Conservation (phyloP, 2,113 vertebrate genomes). For the Agapornis roseicollis region DNA sequence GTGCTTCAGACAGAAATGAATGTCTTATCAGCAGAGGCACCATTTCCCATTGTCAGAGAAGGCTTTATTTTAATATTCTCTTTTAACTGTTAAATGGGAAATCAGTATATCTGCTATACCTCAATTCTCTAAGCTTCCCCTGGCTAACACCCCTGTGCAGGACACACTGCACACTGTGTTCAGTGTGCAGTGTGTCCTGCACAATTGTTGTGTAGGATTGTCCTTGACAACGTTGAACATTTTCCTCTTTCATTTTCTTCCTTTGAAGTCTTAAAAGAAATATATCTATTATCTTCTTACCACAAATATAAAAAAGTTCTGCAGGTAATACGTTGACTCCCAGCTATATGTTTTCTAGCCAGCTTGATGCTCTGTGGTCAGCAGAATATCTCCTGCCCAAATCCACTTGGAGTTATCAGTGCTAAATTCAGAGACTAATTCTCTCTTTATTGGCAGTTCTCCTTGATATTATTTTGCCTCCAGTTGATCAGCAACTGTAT, state of each 20-base stretch:
- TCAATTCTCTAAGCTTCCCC: not conserved
- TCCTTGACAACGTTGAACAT: not conserved
- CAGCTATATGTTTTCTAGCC: not conserved
- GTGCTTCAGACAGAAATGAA: not conserved
- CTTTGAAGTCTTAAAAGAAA: not conserved
- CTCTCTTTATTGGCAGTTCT: not conserved
- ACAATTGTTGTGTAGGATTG: no score
- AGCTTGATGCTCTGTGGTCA: not conserved
- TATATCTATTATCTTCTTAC: not conserved
- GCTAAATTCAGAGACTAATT: not conserved
- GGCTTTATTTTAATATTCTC: not conserved
- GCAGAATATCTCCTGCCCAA: not conserved
- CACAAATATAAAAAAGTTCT: not conserved
- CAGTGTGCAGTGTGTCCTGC: no score
- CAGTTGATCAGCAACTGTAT: not conserved
- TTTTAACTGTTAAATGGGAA: not conserved
- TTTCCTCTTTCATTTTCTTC: not conserved
- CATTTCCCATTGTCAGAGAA: not conserved
- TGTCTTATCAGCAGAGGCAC: not conserved
- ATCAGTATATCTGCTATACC: not conserved
- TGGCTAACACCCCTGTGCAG: not conserved
- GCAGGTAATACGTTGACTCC: not conserved
- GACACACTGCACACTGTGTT: not conserved
- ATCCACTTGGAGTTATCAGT: fast-evolving
- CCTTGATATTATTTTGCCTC: not conserved